Percentiles rank a stretch among this genome's conserved stretches.
These are phyloP conservation scores for Eumerus sabulonum DNA, from an alignment of 2,888 invertebrate genomes.

Conservation along the genomic window DNA sequence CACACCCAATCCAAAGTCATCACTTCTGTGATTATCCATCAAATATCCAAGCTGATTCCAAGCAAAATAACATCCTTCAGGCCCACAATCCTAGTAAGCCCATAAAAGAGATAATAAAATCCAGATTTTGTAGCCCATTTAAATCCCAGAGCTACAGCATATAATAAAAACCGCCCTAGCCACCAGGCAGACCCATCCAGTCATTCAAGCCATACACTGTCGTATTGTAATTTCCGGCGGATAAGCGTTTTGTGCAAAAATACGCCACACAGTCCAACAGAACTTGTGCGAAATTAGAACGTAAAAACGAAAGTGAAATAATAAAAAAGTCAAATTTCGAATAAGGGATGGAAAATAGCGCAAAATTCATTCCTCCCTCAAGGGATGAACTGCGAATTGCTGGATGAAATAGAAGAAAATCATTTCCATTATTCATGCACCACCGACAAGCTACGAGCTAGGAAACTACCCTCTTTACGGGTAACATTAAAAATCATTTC, in stretches of 20 bases:
- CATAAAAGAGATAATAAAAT: slow-evolving; percentile 47
- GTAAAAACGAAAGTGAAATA: neutral
- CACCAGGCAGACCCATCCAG: slow-evolving; percentile 57
- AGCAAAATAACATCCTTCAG: neutral
- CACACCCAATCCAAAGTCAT: too few relatives aligned
- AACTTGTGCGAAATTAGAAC: neutral
- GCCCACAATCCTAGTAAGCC: slow-evolving; percentile 5
- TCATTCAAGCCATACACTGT: slow-evolving; percentile 37
- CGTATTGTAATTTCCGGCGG: slow-evolving; percentile 57
- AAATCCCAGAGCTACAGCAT: slow-evolving; percentile 15
- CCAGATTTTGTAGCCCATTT: slow-evolving; percentile 30
- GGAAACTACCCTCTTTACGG: slow-evolving; percentile 56
- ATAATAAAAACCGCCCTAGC: slow-evolving; percentile 42
- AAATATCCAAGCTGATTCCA: too few relatives aligned
- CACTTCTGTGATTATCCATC: too few relatives aligned
- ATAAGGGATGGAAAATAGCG: slow-evolving; percentile 58
- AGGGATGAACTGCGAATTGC: slow-evolving; percentile 45
- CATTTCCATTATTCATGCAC: slow-evolving; percentile 62
- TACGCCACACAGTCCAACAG: neutral
- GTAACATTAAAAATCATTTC: slow-evolving; percentile 55
- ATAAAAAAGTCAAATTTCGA: neutral
- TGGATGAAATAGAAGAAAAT: slow-evolving; percentile 11
- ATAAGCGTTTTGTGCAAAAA: slow-evolving; percentile 53
- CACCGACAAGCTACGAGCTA: slow-evolving; percentile 43
- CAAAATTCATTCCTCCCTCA: slow-evolving; percentile 11